Evolutionary conservation across 1,140 invertebrate species (phyloP).

Genomic region (Sitodiplosis mosellana): DNA sequence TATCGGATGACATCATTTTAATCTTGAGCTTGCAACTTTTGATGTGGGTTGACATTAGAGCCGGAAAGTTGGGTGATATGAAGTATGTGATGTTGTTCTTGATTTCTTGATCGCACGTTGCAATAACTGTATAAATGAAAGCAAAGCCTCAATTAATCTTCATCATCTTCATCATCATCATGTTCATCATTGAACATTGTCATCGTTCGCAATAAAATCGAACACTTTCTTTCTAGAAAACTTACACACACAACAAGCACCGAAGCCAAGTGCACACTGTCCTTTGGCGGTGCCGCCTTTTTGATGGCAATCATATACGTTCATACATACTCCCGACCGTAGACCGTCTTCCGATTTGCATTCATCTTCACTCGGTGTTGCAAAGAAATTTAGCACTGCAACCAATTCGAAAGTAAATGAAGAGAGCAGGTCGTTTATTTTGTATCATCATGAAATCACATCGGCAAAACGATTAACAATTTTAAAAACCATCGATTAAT

Average conservation of each 20-base stretch:
- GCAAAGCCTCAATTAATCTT: conserved; percentile 9
- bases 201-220: too few species aligned
- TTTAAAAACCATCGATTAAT: too few species aligned
- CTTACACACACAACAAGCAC: conserved; percentile 78
- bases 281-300: conserved; percentile 53
- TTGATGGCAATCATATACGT: conserved; percentile 65
- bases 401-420: too few species aligned
- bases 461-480: too few species aligned
- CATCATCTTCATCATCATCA: background rate
- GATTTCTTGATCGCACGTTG: conserved; percentile 54
- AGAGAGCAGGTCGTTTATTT: too few species aligned
- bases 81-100: conserved; percentile 72
- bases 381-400: conserved; percentile 57
- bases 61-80: conserved; percentile 62
- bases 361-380: conserved; percentile 56
- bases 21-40: conserved; percentile 43
- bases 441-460: too few species aligned
- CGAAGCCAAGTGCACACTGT: conserved; percentile 63
- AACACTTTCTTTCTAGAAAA: conserved; percentile 11
- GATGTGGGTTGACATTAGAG: conserved; percentile 41
- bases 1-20: conserved; percentile 48
- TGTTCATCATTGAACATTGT: too few species aligned
- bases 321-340: conserved; percentile 53
- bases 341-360: conserved; percentile 49
- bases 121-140: conserved; percentile 37